phyloP scores from a whole-genome alignment of 2,888 invertebrate genomes.

The Hirudinaria manillensis region DNA sequence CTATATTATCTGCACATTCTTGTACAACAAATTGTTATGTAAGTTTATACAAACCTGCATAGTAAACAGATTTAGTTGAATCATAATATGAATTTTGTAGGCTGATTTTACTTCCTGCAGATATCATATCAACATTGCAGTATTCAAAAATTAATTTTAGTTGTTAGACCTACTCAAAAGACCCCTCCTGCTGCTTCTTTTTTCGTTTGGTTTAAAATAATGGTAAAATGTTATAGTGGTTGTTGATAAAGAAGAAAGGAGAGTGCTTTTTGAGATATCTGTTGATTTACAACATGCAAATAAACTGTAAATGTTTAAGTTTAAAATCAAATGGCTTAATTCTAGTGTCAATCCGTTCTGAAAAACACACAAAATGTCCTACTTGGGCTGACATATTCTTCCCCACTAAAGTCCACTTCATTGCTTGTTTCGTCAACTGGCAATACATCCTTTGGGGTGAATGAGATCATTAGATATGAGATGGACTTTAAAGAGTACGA shows the following conservation, averaged over 20 bases:
- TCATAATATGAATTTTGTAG: not conserved
- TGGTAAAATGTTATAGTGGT: no score
- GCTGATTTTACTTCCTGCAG: not conserved
- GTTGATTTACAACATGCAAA: no score
- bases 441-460: not conserved
- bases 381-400: not conserved
- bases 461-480: no score
- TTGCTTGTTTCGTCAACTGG: not conserved
- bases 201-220: not conserved
- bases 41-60: not conserved
- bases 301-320: no score
- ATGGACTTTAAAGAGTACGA: no score
- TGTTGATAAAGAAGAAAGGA: no score
- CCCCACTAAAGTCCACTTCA: conserved; percentile 1
- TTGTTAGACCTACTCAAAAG: not conserved
- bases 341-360: no score
- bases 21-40: not conserved
- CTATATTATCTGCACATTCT: not conserved
- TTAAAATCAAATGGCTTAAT: no score
- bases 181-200: not conserved
- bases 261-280: no score
- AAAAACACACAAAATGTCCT: not conserved
- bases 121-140: conserved; percentile 8
- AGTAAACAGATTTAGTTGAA: conserved; percentile 6
- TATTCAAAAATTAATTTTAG: not conserved